Evolutionary conservation across 2,113 vertebrate species (phyloP).

Genomic region (Piliocolobus tephrosceles): DNA sequence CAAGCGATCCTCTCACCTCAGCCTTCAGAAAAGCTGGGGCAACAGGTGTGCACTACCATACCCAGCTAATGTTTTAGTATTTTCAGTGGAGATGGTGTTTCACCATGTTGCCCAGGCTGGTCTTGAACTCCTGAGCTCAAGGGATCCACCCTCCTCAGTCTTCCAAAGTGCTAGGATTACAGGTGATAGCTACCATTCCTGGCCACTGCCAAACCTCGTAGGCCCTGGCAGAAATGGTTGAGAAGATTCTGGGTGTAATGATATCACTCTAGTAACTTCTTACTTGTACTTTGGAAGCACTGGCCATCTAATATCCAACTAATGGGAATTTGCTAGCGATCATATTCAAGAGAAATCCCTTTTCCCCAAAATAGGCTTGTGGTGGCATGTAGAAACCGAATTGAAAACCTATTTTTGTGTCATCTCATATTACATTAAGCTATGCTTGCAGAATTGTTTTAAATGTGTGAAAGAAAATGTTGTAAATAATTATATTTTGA

Average conservation of each 20-base stretch:
- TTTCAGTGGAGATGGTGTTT: no score
- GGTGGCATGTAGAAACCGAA: neutral
- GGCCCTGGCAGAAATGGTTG: neutral
- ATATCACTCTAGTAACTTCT: neutral
- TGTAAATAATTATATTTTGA: neutral
- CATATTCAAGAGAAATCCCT: neutral
- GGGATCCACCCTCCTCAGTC: no score
- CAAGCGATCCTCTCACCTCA: no score
- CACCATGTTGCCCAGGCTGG: no score
- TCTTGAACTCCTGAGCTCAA: no score
- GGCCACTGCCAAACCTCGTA: no score
- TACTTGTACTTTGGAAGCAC: neutral
- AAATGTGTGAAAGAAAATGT: neutral
- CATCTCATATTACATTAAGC: neutral
- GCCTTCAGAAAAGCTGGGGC: no score
- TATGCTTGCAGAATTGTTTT: neutral
- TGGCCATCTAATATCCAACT: neutral
- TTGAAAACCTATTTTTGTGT: neutral
- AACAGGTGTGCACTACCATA: no score
- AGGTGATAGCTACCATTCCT: no score
- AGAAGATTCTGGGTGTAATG: neutral
- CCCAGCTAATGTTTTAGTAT: no score
- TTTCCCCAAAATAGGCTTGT: neutral
- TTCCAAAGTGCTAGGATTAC: no score
- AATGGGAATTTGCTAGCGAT: fast-evolving